Evolutionary conservation across 2,797 vertebrate genomes (phyloP).

Genomic region (Propithecus deckenii): DNA sequence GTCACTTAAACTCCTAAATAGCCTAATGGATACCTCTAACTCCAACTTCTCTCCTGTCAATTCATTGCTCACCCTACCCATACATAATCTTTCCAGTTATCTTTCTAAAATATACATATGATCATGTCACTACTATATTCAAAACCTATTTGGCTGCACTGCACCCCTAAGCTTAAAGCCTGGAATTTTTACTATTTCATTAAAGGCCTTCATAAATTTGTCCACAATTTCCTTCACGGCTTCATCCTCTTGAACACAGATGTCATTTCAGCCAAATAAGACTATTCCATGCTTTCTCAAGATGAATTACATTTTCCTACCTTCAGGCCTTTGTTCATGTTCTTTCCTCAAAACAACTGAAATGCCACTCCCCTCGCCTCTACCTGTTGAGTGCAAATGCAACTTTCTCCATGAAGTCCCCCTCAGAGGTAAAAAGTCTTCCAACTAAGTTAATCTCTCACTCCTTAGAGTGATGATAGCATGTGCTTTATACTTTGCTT

Average conservation of each 20-base stretch:
- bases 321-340: not conserved
- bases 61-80: not conserved
- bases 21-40: not conserved
- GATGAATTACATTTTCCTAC: constrained; percentile 4
- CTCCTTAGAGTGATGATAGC: not conserved
- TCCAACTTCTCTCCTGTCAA: not conserved
- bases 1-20: constrained; percentile 38
- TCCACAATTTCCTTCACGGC: not conserved
- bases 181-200: not conserved
- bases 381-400: not conserved
- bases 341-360: constrained; percentile 20
- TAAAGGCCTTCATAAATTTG: constrained; percentile 29
- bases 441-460: not conserved
- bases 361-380: not conserved
- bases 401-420: constrained; percentile 15
- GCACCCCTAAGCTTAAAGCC: not conserved
- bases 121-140: not conserved
- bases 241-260: not conserved
- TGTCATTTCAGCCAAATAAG: not conserved
- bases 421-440: not conserved
- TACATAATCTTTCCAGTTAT: not conserved
- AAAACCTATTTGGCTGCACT: not conserved
- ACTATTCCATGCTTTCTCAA: not conserved
- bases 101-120: not conserved
- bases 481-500: not conserved